Evolutionary conservation across 2,888 invertebrate species (phyloP), one percentile per base, ranked within the genome.

Genomic region (Troilus luridus): DNA sequence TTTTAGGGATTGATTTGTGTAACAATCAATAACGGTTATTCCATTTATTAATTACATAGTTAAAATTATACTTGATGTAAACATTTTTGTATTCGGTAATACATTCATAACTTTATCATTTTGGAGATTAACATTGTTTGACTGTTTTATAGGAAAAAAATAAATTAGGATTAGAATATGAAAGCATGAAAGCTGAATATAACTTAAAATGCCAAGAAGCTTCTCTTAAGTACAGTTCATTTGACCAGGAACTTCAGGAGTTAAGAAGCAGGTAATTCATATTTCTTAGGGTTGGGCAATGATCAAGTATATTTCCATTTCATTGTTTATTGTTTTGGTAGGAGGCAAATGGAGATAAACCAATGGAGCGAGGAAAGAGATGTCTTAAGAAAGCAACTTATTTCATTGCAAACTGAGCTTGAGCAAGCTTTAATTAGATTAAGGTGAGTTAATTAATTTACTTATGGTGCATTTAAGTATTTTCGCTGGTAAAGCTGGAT

Each of bases 331-430:
- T 77, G 41, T 77, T 60, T 64, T 21, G 88, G 24, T 19, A 91
- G 91, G 88, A 72, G 92, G 60, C 91, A 90, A 62, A 88, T 62
- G 24, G 92, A 92, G 88, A 72, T 91, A 77, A 58, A 62, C 27
- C 89, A 81, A 41, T 92, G 91, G 91, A 90, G 67, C 58, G 92
- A 92, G 24, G 92, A 92, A 81, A 91, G 91, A 89, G 92, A 92
- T 60, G 21, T 85, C 24, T 90, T 92, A n/a, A 90, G 91, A 56
- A 90, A 91, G 72, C 92, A 92, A 88, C 88, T 92, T 90, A 60
- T 90, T 17, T 67, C 88, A 21, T 72, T 92, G 58, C 92, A 91
- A 60, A 85, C 90, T 27, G 91, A 92, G 67, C 56, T 91, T 6
- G 92, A 92, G 54, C 59, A 85, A n/a, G 59, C 91, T 56, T 60